Base-by-base conservation (phyloP, 2,113 vertebrate genomes). In the Athene cunicularia region DNA sequence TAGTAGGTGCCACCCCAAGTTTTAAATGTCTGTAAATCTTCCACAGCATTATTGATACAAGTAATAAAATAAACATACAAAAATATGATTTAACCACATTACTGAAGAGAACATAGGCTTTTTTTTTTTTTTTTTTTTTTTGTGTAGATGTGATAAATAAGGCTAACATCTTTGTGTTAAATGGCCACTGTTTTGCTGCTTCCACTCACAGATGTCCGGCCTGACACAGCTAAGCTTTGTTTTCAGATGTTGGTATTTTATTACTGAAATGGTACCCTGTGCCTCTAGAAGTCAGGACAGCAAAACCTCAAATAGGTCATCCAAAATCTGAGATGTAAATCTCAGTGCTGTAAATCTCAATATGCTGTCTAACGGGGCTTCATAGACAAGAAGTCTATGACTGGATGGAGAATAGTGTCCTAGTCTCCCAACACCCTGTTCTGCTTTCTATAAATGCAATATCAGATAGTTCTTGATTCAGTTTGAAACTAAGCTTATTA, bases 401-500 rank as follows among this genome's bases (percentile, higher is more conserved):
- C 28, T 81, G 17, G 35, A 45, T 17, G 32, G 55, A 67, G 52
- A 86, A 67, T 12, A 17, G 9, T 26, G 30, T 43, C 56, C 64
- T 47, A 11, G 24, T 68, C 67, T 94, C 39, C 45, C 64, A 41
- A 58, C 30, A 84, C 49, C 58, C 28, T 37, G 10, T 43, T 93
- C 83, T 86, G 8, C 76, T 76, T 77, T 63, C 28, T 92, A 11
- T 84, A 82, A 87, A 41, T 39, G 56, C 52, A 86, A 68, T 81
- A 86, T 71, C 53, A 76, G 35, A 67, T 37, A 68, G 80, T 50
- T 50, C 56, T 84, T 80, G 58, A 68, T 73, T 88, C 88, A 66
- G 67, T 62, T 74, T 83, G 91, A 97, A 94, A 72, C 63, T 91
- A 84, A 93, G 91, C 86, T 92, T 95, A 49, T 84, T 90, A 64